Conservation (phyloP, 2,113 vertebrate genomes). For the Nothoprocta pentlandii region DNA sequence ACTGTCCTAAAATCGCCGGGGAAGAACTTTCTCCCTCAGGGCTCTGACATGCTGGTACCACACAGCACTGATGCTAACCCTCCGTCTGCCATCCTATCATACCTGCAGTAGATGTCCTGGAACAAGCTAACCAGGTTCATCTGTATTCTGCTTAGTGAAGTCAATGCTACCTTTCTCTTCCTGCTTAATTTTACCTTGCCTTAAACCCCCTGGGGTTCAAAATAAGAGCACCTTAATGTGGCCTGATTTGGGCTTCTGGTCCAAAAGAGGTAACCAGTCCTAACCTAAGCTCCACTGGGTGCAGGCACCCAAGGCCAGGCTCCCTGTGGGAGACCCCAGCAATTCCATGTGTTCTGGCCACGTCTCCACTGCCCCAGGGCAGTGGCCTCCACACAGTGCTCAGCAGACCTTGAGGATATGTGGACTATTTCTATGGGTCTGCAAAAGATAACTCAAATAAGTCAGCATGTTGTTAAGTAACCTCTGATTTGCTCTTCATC, state of each 20-base stretch:
- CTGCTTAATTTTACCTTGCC: not conserved
- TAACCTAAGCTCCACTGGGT: not conserved
- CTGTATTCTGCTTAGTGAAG: not conserved
- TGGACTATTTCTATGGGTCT: not conserved
- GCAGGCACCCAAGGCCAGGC: not conserved
- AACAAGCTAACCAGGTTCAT: not conserved
- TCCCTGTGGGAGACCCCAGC: not conserved
- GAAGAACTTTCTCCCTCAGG: not conserved
- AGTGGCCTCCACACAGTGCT: not conserved
- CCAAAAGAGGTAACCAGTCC: not conserved
- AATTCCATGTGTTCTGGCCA: not conserved
- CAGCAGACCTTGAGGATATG: not conserved
- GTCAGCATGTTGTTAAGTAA: not conserved
- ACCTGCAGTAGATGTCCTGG: not conserved
- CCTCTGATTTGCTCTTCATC: not conserved
- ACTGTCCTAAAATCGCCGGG: not conserved
- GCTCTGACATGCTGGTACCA: not conserved
- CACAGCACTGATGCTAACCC: not conserved
- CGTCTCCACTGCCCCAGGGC: not conserved
- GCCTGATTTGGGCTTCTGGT: not conserved
- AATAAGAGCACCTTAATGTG: fast-evolving
- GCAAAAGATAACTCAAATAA: not conserved
- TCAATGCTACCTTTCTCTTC: not conserved
- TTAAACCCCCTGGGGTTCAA: not conserved
- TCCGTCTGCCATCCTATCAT: not conserved